These are phyloP conservation scores for Luehdorfia chinensis DNA, from an alignment of 1,140 invertebrate species.

Conservation along the genomic window DNA sequence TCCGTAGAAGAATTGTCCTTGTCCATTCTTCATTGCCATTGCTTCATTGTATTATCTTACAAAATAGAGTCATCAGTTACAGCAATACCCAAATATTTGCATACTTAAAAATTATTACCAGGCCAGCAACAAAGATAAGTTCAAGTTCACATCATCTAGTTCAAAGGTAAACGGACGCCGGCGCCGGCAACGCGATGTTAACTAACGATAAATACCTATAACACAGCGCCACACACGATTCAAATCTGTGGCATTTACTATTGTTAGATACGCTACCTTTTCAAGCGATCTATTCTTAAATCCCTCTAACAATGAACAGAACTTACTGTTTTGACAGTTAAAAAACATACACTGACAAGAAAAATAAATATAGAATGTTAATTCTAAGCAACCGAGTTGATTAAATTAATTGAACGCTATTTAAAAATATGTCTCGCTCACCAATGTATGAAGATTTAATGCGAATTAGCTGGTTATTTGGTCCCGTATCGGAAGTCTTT, in stretches of 20 bases:
- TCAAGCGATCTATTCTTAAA: not conserved
- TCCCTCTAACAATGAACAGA: slow-evolving; percentile 6
- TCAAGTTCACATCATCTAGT: slow-evolving; percentile 31
- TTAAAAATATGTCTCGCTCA: no score
- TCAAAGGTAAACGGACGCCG: slow-evolving; percentile 30
- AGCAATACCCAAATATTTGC: no score
- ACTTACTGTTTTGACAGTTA: not conserved
- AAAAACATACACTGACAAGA: slow-evolving; percentile 1
- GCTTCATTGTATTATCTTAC: no score
- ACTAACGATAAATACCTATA: slow-evolving; percentile 18
- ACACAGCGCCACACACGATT: slow-evolving; percentile 14
- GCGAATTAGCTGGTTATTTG: no score
- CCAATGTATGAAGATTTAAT: no score
- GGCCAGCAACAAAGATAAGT: slow-evolving; percentile 20
- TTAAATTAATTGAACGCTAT: no score
- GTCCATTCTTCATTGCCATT: no score
- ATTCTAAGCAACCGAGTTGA: not conserved
- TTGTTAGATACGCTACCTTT: slow-evolving; percentile 1
- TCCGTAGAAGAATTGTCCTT: no score
- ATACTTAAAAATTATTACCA: no score
- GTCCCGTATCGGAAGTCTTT: no score
- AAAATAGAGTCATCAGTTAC: no score
- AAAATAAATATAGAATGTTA: slow-evolving; percentile 4
- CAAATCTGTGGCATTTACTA: not conserved
- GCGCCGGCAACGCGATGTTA: slow-evolving; percentile 14